phyloP scores from a whole-genome alignment of 2,113 vertebrate genomes.

The Nibea albiflora region DNA sequence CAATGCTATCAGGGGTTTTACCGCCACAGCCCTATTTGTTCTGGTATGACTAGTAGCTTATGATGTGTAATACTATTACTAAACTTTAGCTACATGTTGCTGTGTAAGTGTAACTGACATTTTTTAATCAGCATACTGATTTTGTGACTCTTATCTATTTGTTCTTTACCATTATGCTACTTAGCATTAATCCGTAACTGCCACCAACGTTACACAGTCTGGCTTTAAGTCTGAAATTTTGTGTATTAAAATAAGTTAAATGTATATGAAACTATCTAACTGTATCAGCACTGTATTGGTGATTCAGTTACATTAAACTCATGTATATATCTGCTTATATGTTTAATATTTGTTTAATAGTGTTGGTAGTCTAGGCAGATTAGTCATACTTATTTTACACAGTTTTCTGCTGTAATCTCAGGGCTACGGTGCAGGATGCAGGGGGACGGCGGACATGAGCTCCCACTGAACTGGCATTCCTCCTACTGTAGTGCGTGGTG shows the following conservation, averaged over 20 bases:
- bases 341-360: too few relatives aligned
- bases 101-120: background rate
- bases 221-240: background rate
- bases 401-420: background rate
- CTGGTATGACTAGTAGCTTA: background rate
- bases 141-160: background rate
- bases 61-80: background rate
- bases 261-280: background rate
- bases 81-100: background rate
- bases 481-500: background rate
- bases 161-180: background rate
- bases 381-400: background rate
- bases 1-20: too few relatives aligned
- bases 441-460: background rate
- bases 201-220: background rate
- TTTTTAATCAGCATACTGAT: background rate
- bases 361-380: background rate
- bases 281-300: background rate
- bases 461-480: background rate
- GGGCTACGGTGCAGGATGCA: background rate
- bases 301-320: background rate
- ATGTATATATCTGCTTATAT: too few relatives aligned
- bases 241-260: background rate
- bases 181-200: background rate
- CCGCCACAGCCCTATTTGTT: background rate